Evolutionary conservation across 1,140 invertebrate genomes (phyloP), one percentile per base, ranked within the genome.

Genomic region (Maconellicoccus hirsutus): DNA sequence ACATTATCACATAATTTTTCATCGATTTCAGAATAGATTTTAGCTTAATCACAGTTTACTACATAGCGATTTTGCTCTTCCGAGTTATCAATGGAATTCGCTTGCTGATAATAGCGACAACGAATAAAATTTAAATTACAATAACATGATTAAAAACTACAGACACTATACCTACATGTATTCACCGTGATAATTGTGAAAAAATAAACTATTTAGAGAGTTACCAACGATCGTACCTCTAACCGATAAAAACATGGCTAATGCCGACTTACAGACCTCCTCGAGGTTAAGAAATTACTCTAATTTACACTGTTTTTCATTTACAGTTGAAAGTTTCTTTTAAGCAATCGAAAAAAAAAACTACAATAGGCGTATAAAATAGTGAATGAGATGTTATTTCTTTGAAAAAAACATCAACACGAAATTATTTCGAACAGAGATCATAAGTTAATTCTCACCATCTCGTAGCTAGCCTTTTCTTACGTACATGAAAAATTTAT

Each of bases 401-500:
- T 23, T 10, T 8, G 25, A 66, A 66, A 66, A 66, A 25, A 25
- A 66, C 6, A 26, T 10, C 6, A 66, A 19, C n/a, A 52, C n/a
- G n/a, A 16, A 52, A 52, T 52, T 19, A 25, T 66, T 66, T 25
- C 61, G 10, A 25, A 26, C 21, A 23, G 61, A 66, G 61, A 66
- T 66, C 61, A 23, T 61, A 22, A 61, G 21, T 61, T 6, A 26
- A 16, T 66, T 66, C 25, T 26, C 61, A 66, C 19, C 21, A 66
- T 66, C 25, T 12, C 61, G 22, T 4, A 26, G 2, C 8, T 66
- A 66, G 16, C 61, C 29, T 8, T 66, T 23, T 66, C 25, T 10
- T 66, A 66, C 61, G 61, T 66, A 66, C 61, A 66, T 66, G 61
- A 66, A 66, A 23, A 4, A 66, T 66, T 23, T 3, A 66, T 66